Conservation (phyloP, 2,113 vertebrate species). For the Dasyprocta punctata region DNA sequence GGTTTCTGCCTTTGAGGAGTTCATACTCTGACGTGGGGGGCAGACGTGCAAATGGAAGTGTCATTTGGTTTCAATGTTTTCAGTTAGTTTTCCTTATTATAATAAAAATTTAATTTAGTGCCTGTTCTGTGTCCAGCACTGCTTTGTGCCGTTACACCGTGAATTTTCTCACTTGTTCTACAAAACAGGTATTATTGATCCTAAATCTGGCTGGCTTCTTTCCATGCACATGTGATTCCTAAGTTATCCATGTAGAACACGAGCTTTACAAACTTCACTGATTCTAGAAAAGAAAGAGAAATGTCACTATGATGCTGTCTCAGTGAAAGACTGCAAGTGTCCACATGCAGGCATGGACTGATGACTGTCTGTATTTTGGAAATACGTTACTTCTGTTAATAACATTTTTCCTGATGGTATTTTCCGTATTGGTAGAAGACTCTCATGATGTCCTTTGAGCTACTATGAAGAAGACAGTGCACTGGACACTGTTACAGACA, state of each 20-base stretch:
- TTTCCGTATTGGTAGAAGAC: neutral
- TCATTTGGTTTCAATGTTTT: constrained; percentile 21
- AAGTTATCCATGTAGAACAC: neutral
- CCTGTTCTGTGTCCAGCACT: neutral
- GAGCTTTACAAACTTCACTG: neutral
- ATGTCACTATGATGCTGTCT: neutral
- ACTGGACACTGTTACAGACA: neutral
- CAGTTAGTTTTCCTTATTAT: constrained; percentile 49
- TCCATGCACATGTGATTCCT: neutral
- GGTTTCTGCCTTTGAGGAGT: constrained; percentile 5
- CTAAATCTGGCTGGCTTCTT: neutral
- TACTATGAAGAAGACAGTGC: neutral
- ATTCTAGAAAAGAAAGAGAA: constrained; percentile 21
- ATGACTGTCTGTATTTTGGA: neutral
- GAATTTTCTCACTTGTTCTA: neutral
- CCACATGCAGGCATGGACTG: neutral
- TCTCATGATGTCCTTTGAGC: constrained; percentile 3
- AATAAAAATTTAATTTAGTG: neutral
- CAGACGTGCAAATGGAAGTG: constrained; percentile 33
- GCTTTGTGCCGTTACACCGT: neutral
- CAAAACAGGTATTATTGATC: neutral
- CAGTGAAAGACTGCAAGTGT: neutral
- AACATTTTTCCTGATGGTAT: neutral
- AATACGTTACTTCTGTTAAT: neutral
- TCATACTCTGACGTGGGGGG: constrained; percentile 2